Evolutionary conservation across 2,113 vertebrate genomes (phyloP).

Genomic region (human): GRCh38 chr18:25254001-25254500

Average conservation of each 20-base stretch:
- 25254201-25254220: background rate
- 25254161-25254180: background rate
- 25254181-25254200: background rate
- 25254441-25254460: constrained; percentile 35
- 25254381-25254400: constrained; percentile 25
- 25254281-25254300: background rate
- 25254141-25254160: background rate
- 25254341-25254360: background rate
- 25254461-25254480: background rate
- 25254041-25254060: background rate
- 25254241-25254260: background rate
- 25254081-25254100: background rate
- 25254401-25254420: background rate
- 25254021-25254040: background rate
- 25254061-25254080: background rate
- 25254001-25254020: background rate
- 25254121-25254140: background rate
- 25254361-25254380: background rate
- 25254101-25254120: background rate
- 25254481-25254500: constrained; percentile 31
- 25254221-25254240: background rate
- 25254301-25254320: background rate
- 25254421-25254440: background rate
- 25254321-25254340: background rate
- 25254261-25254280: background rate